Evolutionary conservation across 2,113 vertebrate species (phyloP).

Genomic region (Indri indri): DNA sequence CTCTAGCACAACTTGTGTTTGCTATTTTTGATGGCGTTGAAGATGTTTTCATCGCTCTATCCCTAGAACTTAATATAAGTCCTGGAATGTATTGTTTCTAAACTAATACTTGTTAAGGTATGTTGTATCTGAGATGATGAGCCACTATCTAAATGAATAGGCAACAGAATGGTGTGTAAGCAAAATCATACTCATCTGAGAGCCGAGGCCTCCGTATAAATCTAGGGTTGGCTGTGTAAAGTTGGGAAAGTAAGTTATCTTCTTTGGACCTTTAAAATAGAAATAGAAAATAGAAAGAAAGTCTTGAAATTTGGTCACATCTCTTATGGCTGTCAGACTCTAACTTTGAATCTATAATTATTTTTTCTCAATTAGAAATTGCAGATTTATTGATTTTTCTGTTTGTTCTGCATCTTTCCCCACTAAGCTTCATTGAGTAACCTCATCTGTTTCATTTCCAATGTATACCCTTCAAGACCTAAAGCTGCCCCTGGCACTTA

Average conservation of each 20-base stretch:
- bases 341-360: not conserved
- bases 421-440: not conserved
- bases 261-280: not conserved
- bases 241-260: not conserved
- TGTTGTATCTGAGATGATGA: not conserved
- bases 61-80: not conserved
- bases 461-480: not conserved
- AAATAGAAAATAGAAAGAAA: not conserved
- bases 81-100: not conserved
- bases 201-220: not conserved
- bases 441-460: not conserved
- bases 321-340: not conserved
- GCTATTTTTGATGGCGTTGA: not conserved
- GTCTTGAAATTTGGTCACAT: not conserved
- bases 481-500: not conserved
- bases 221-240: not conserved
- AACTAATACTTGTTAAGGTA: not conserved
- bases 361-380: not conserved
- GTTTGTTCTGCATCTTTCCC: not conserved
- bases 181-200: not conserved
- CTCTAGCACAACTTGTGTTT: not conserved
- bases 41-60: not conserved
- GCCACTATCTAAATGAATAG: not conserved
- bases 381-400: not conserved
- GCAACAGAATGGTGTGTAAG: not conserved